Conservation (phyloP, 2,113 vertebrate genomes). For the Hystrix cristata region DNA sequence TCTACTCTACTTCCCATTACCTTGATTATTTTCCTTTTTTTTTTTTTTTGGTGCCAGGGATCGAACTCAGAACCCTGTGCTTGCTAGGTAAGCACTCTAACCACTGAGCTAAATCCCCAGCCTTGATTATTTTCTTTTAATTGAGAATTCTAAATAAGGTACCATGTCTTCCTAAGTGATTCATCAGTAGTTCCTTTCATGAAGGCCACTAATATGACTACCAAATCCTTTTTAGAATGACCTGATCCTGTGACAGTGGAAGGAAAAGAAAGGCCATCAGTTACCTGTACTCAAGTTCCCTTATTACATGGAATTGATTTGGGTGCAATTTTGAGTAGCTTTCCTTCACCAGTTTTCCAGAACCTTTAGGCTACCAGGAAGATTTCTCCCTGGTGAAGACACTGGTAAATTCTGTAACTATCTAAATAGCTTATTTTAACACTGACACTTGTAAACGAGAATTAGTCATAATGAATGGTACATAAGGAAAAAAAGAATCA, state of each 20-base stretch:
- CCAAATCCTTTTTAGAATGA: slow-evolving; percentile 39
- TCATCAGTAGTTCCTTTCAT: neutral
- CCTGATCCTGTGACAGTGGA: neutral
- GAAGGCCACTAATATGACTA: neutral
- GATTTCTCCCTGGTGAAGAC: slow-evolving; percentile 42
- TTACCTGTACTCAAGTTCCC: neutral
- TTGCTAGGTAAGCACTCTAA: too few species aligned
- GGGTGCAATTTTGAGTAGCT: slow-evolving; percentile 1
- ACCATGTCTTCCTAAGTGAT: slow-evolving; percentile 7
- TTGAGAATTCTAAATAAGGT: slow-evolving; percentile 14
- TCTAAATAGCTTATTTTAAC: slow-evolving; percentile 8
- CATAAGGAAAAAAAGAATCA: slow-evolving; percentile 4
- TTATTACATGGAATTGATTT: slow-evolving; percentile 2
- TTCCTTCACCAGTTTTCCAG: slow-evolving; percentile 39
- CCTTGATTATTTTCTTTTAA: slow-evolving; percentile 19
- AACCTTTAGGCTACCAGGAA: neutral
- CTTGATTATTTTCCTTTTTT: too few species aligned
- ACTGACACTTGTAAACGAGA: slow-evolving; percentile 37
- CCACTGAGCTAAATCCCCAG: too few species aligned
- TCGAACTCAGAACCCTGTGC: too few species aligned
- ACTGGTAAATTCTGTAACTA: slow-evolving; percentile 36
- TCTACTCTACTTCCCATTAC: neutral
- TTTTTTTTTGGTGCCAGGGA: too few species aligned
- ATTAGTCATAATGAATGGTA: neutral
- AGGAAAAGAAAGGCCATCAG: neutral